Evolutionary conservation across 2,113 vertebrate species (phyloP), one percentile per base, ranked within the genome.

Genomic region (Erythrocercus mccallii): DNA sequence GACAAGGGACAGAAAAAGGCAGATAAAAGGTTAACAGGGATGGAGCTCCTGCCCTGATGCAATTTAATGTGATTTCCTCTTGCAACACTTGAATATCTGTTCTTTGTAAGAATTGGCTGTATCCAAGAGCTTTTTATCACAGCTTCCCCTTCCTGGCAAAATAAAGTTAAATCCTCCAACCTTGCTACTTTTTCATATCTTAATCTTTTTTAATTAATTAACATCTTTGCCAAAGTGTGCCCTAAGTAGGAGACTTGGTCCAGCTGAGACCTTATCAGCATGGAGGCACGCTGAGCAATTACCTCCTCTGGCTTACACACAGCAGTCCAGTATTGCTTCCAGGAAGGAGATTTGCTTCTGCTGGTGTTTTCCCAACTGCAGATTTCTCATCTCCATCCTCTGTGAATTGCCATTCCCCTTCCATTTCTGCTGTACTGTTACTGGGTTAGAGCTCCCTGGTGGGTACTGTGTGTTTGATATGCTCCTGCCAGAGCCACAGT

Each of bases 51-150:
- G 50, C 69, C 47, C 69, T 74, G 56, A n/a, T 87, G 93, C 44
- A 68, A 89, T 89, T 89, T 91, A 78, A 87, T 64, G 57, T 81
- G 84, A 91, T 79, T 95, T 94, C n/a, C 78, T 96, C 84, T 91
- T 95, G 81, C 87, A 74, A 60, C 65, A 87, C 78, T 71, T 3
- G 2, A 87, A 22, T 92, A 89, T 85, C 78, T 84, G 77, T 60
- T 92, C 60, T 86, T 89, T 20, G 11, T 78, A 78, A 84, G 15
- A 66, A 42, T 5, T 91, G 69, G 64, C 87, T 71, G 25, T 51
- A 12, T 71, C 60, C 31, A 65, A 28, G 33, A 87, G 84, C 51
- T 78, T 91, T 94, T 89, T 96, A 95, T 91, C 61, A 42, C 57
- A 81, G 84, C 70, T 90, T 91, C 48, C 79, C 72, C 72, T 95